These are phyloP conservation scores for Stratiomys singularior DNA, from an alignment of 2,888 invertebrate genomes.

Conservation along the genomic window DNA sequence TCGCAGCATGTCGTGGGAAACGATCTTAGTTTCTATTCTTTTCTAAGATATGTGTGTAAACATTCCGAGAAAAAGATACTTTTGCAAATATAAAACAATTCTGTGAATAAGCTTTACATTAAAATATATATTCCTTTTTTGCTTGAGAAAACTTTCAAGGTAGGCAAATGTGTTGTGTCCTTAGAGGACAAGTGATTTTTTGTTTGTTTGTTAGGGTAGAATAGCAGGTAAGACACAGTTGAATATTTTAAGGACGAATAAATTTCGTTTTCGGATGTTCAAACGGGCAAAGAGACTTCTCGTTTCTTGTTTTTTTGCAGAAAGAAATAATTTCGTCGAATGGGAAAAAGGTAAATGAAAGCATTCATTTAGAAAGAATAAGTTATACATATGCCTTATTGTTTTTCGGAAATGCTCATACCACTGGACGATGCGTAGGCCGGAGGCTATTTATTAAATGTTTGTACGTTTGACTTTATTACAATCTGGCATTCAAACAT, in stretches of 20 bases:
- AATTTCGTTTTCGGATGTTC: neutral
- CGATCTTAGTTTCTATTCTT: neutral
- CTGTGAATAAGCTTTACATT: slow-evolving; percentile 17
- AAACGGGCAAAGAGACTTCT: neutral
- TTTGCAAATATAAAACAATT: slow-evolving; percentile 25
- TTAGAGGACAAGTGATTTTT: neutral
- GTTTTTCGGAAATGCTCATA: too few species aligned
- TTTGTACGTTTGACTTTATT: too few species aligned
- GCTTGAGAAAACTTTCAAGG: neutral
- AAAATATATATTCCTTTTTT: neutral
- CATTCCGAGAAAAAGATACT: neutral
- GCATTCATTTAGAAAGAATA: too few species aligned
- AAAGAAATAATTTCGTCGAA: too few species aligned
- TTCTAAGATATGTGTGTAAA: neutral
- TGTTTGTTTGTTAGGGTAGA: neutral
- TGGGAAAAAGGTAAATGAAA: too few species aligned
- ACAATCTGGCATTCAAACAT: too few species aligned
- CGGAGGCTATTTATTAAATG: too few species aligned
- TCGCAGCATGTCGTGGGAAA: neutral
- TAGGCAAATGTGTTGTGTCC: neutral
- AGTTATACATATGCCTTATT: too few species aligned
- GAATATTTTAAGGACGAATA: neutral
- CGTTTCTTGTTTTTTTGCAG: too few species aligned
- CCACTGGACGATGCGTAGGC: too few species aligned
- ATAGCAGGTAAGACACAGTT: neutral